phyloP scores from a whole-genome alignment of 2,888 invertebrate species.

The Scrobipalpa costella region DNA sequence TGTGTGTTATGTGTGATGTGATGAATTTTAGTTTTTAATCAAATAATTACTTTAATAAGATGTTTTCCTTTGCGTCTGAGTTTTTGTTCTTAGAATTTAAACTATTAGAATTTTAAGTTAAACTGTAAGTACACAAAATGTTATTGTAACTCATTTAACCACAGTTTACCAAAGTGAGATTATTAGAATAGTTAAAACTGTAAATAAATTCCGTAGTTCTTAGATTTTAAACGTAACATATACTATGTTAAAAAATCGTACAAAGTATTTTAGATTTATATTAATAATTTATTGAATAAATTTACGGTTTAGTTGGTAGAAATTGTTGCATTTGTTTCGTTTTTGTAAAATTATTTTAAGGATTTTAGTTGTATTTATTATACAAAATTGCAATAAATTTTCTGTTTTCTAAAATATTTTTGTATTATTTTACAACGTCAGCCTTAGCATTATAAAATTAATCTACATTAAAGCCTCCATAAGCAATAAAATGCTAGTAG shows the following conservation, averaged over 20 bases:
- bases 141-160: slow-evolving; percentile 69
- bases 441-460: background rate
- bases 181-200: slow-evolving; percentile 68
- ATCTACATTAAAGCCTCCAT: no score
- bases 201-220: slow-evolving; percentile 51
- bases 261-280: slow-evolving; percentile 70
- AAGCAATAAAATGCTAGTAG: no score
- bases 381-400: slow-evolving; percentile 65
- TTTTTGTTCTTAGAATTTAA: background rate
- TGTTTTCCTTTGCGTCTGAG: background rate
- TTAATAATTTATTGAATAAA: slow-evolving; percentile 71
- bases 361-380: slow-evolving; percentile 74
- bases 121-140: slow-evolving; percentile 39
- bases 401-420: slow-evolving; percentile 60
- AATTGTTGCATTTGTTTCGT: slow-evolving; percentile 78
- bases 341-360: slow-evolving; percentile 67
- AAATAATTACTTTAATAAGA: background rate
- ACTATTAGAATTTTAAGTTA: slow-evolving; percentile 11
- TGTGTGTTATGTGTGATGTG: background rate
- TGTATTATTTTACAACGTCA: slow-evolving; percentile 36
- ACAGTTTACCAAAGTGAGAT: slow-evolving; percentile 83
- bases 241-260: slow-evolving; percentile 50
- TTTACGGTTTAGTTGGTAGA: slow-evolving; percentile 50
- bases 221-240: slow-evolving; percentile 36
- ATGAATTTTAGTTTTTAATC: background rate